Evolutionary conservation across 2,888 invertebrate species (phyloP).

Genomic region (Seira ritae): DNA sequence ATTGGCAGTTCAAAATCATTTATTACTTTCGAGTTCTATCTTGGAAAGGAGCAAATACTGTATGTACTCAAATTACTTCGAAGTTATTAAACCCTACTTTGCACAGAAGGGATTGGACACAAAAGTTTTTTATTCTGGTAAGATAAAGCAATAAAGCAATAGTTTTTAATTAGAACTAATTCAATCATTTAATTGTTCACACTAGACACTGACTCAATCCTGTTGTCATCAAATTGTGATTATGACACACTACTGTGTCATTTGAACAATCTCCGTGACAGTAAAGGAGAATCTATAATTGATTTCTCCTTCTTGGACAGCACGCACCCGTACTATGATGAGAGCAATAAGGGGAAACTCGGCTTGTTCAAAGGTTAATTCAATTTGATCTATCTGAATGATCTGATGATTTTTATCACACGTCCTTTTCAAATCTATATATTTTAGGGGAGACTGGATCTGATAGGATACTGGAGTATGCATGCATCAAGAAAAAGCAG

Average conservation of each 20-base stretch:
- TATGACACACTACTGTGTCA: not conserved
- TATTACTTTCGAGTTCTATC: not conserved
- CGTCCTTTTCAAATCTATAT: too few species aligned
- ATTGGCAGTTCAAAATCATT: slow-evolving; percentile 6
- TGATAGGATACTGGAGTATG: not conserved
- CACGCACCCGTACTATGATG: not conserved
- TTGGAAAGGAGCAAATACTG: not conserved
- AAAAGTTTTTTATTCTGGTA: not conserved
- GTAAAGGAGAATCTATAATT: not conserved
- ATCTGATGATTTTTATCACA: too few species aligned
- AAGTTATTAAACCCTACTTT: not conserved
- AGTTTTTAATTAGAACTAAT: not conserved
- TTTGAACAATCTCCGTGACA: not conserved
- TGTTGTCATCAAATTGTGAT: not conserved
- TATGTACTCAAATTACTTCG: not conserved
- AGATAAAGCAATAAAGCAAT: not conserved
- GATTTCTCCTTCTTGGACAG: slow-evolving; percentile 5
- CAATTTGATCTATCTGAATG: too few species aligned
- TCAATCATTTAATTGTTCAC: not conserved
- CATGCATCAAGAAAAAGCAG: not conserved
- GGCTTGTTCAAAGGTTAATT: slow-evolving; percentile 23
- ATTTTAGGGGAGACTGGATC: not conserved
- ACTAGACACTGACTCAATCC: slow-evolving; percentile 16
- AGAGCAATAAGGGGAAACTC: not conserved
- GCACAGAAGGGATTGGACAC: not conserved